Evolutionary conservation across 2,113 vertebrate genomes (phyloP).

Genomic region (Saguinus imperator): DNA sequence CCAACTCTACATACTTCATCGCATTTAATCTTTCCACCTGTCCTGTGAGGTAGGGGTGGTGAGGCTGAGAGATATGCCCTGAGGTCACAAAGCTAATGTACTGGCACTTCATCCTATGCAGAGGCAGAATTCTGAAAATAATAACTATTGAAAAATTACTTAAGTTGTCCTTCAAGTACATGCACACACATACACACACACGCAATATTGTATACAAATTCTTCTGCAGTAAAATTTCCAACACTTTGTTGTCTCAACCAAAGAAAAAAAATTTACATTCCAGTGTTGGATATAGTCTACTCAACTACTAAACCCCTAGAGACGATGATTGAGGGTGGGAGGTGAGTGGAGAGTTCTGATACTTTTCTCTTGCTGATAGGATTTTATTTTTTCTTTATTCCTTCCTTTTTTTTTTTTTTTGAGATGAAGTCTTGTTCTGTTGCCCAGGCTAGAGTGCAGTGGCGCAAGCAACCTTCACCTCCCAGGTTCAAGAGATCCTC

Average conservation of each 20-base stretch:
- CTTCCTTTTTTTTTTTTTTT: no score
- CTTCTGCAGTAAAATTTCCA: not conserved
- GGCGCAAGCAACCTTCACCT: no score
- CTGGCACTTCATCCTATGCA: fast-evolving
- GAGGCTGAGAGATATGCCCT: not conserved
- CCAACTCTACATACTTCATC: not conserved
- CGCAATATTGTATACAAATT: not conserved
- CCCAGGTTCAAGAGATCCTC: no score
- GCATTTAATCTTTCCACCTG: not conserved
- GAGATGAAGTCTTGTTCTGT: no score
- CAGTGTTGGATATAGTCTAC: fast-evolving
- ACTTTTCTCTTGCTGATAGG: not conserved
- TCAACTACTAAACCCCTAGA: not conserved
- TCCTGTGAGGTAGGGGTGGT: not conserved
- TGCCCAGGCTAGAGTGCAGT: no score
- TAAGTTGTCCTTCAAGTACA: not conserved
- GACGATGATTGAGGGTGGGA: fast-evolving
- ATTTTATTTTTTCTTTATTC: no score
- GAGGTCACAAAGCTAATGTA: no score
- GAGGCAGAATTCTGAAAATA: not conserved
- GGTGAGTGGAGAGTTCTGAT: not conserved
- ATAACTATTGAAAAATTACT: no score
- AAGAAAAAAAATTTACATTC: not conserved
- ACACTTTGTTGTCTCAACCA: not conserved
- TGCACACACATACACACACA: no score